Evolutionary conservation across 1,140 invertebrate species (phyloP).

Genomic region (Hydropsyche tenuis): DNA sequence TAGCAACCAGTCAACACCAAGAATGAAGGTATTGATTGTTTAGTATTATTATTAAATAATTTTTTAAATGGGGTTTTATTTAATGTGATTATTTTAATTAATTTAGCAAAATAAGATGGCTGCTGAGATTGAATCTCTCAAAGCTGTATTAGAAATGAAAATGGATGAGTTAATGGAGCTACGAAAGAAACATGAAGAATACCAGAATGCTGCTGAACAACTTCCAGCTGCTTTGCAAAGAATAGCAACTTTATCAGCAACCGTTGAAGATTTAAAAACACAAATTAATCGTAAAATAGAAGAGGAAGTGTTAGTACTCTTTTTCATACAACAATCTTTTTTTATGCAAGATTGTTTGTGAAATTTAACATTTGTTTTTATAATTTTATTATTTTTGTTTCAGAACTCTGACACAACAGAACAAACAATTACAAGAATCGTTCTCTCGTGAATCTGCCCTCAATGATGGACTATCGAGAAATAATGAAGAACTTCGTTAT

Average conservation of each 20-base stretch:
- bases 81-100: neutral
- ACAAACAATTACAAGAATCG: conserved; percentile 73
- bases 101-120: conserved; percentile 54
- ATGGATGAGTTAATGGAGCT: conserved; percentile 74
- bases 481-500: conserved; percentile 88
- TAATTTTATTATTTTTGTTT: conserved; percentile 50
- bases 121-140: conserved; percentile 75
- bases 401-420: conserved; percentile 67
- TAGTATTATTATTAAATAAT: neutral
- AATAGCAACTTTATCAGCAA: conserved; percentile 53
- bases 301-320: conserved; percentile 62
- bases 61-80: neutral
- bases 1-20: neutral
- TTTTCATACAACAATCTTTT: too few species aligned
- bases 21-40: neutral
- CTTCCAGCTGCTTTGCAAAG: conserved; percentile 64
- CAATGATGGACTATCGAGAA: conserved; percentile 76
- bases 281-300: conserved; percentile 68
- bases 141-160: conserved; percentile 77
- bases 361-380: neutral
- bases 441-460: conserved; percentile 76
- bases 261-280: conserved; percentile 71
- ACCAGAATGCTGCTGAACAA: conserved; percentile 64
- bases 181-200: conserved; percentile 69
- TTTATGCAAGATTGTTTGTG: too few species aligned